Conservation (phyloP, 2,888 invertebrate genomes). For the Xestobium rufovillosum region DNA sequence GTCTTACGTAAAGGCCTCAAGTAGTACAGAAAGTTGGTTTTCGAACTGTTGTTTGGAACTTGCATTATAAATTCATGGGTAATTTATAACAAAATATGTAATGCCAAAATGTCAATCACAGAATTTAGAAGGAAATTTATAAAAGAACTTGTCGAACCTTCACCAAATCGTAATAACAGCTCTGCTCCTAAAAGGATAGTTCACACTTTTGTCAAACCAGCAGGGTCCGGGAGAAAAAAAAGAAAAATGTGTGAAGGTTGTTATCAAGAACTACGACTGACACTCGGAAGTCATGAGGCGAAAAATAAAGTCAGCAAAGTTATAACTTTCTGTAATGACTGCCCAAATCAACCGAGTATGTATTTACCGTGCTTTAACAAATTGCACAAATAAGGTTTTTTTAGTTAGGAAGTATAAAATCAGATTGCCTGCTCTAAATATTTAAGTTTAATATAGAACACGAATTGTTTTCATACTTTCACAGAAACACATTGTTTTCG, state of each 20-base stretch:
- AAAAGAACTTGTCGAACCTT: conserved; percentile 5
- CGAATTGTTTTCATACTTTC: no score
- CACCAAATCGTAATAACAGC: no score
- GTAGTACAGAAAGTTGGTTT: conserved; percentile 3
- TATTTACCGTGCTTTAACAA: conserved; percentile 17
- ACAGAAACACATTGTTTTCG: no score
- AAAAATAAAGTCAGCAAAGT: conserved; percentile 14
- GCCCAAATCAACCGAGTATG: conserved; percentile 10
- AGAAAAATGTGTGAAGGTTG: conserved; percentile 15
- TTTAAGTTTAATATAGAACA: no score
- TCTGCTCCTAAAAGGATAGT: no score
- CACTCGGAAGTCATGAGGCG: conserved; percentile 8
- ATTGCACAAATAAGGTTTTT: conserved; percentile 11
- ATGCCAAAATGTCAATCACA: conserved; percentile 11
- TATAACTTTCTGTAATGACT: conserved; percentile 14
- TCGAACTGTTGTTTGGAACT: conserved; percentile 4
- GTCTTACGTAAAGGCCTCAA: neutral
- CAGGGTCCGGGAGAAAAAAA: conserved; percentile 14
- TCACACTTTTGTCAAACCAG: conserved; percentile 16
- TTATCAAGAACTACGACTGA: conserved; percentile 12
- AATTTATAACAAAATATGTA: conserved; percentile 8
- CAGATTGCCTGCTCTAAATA: no score
- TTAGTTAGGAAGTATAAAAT: no score
- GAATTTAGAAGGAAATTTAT: conserved; percentile 13
- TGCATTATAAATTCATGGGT: neutral